phyloP scores from a whole-genome alignment of 2,797 vertebrate genomes.

The Hyperoplus lanceolatus region DNA sequence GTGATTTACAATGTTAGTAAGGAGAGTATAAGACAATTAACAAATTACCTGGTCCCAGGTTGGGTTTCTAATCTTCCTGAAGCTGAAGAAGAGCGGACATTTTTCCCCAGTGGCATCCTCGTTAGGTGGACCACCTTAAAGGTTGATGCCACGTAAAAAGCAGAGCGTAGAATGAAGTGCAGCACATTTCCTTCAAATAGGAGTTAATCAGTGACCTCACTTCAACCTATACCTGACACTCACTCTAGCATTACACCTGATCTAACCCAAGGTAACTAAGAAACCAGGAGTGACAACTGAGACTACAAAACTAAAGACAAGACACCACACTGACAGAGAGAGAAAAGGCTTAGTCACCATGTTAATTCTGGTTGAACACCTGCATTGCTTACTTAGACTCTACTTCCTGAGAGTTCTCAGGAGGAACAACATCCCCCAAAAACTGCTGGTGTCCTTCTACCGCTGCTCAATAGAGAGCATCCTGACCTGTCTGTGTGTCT shows the following conservation, averaged over 20 bases:
- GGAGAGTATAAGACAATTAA: conserved; percentile 13
- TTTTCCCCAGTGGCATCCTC: conserved; percentile 75
- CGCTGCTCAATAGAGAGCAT: too few species aligned
- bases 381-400: too few species aligned
- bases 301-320: conserved; percentile 37
- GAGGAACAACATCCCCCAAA: too few species aligned
- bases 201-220: conserved; percentile 60
- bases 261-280: conserved; percentile 68
- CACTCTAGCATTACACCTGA: conserved; percentile 73
- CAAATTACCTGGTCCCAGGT: conserved; percentile 80
- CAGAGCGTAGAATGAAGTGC: background rate
- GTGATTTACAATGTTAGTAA: background rate
- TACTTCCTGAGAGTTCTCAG: too few species aligned
- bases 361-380: background rate
- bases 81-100: conserved; percentile 81
- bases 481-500: too few species aligned
- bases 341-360: background rate
- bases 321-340: background rate
- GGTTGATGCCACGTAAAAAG: conserved; percentile 23
- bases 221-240: conserved; percentile 76
- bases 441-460: too few species aligned
- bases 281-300: conserved; percentile 69
- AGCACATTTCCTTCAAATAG: conserved; percentile 39
- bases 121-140: conserved; percentile 7
- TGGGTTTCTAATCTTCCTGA: conserved; percentile 84